Evolutionary conservation across 2,113 vertebrate species (phyloP), one percentile per base, ranked within the genome.

Genomic region (Pao palembangensis): DNA sequence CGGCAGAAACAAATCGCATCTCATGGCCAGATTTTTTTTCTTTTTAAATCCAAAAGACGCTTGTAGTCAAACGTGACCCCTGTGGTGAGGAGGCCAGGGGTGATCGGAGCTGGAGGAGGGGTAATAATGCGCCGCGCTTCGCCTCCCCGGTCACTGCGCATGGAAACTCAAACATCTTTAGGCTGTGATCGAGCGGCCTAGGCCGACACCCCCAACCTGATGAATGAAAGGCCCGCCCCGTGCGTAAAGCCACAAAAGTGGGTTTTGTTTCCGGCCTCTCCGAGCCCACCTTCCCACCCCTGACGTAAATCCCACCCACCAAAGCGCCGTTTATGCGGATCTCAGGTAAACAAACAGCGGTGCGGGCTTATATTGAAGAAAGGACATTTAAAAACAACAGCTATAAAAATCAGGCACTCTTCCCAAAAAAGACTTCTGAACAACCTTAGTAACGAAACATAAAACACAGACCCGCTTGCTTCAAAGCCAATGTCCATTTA

Each of bases 81-180:
- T 12, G 61, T 23, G 31, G 57, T 50, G 71, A 19, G 68, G 59
- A 85, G 72, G 81, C 60, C 66, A 44, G 34, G 28, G 17, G 58
- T 8, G 74, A 51, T 50, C 57, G 69, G 72, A 75, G 83, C 72
- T 67, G 67, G 81, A 89, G 86, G 86, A 86, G 87, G 83, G 82
- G 83, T 71, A 75, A 53, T 69, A 63, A 46, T 67, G 79, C 73
- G 48, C 55, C 54, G 81, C 41, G 75, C 67, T 77, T 85, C 75
- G 77, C 86, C 86, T 89, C 81, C 84, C 75, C 80, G 81, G 81
- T 85, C 85, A 78, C 72, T 76, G 89, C 81, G 81, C 87, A 84
- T 77, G 81, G 85, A 85, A 85, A 88, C 86, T 89, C 88, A 83
- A 90, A 88, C 88, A 88, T 88, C 85, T 84, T 50, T 84, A 82